Evolutionary conservation across 2,797 vertebrate species (phyloP).

Genomic region (Coluber constrictor): DNA sequence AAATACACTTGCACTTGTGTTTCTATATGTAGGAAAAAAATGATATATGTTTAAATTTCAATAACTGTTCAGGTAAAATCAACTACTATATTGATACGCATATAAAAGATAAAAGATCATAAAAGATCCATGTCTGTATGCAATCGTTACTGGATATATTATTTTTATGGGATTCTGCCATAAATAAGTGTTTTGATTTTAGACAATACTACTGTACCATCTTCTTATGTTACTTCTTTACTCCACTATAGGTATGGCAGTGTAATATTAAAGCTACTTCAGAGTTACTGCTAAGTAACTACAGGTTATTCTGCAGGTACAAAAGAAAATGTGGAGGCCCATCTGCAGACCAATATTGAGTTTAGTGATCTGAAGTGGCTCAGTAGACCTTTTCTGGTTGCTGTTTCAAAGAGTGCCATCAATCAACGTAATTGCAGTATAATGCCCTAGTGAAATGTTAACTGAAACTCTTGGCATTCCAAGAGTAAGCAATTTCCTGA

Average conservation of each 20-base stretch:
- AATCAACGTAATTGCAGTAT: conserved; percentile 19
- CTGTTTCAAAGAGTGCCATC: conserved; percentile 10
- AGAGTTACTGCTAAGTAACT: neutral
- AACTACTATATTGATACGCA: conserved; percentile 14
- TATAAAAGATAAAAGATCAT: neutral
- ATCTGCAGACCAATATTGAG: conserved; percentile 7
- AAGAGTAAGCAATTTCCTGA: conserved; percentile 20
- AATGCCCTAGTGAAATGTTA: conserved; percentile 23
- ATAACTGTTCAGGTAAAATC: conserved; percentile 17
- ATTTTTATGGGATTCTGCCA: neutral
- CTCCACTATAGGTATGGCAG: neutral
- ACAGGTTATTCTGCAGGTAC: neutral
- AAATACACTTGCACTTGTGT: neutral
- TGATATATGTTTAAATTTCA: conserved; percentile 1
- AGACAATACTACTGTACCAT: neutral
- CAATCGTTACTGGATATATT: neutral
- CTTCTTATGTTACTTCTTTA: conserved; percentile 17
- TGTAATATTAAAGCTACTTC: conserved; percentile 1
- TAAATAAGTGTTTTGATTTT: neutral
- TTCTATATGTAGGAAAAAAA: conserved; percentile 2
- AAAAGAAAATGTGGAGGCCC: neutral
- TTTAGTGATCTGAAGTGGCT: conserved; percentile 31
- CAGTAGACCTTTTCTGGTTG: neutral
- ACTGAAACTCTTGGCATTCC: conserved; percentile 27
- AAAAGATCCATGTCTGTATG: neutral